Percentiles rank a stretch among this genome's conserved stretches.
Evolutionary conservation across 2,888 invertebrate species (phyloP).

Genomic region (Eupithecia abbreviata): DNA sequence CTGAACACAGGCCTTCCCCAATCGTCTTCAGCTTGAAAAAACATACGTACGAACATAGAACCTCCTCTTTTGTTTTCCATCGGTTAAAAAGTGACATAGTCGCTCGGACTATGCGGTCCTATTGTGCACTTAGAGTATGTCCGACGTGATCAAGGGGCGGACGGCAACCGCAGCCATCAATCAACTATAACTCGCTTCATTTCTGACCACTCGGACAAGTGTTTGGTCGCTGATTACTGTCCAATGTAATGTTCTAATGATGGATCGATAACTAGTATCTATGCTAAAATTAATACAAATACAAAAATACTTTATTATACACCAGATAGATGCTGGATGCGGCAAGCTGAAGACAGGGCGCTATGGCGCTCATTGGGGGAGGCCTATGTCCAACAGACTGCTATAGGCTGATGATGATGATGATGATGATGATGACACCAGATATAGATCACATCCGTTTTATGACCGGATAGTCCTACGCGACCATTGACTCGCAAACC

Average conservation of each 20-base stretch:
- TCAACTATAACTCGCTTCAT: constrained; percentile 58
- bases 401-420: too few relatives aligned
- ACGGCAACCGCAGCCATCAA: constrained; percentile 47
- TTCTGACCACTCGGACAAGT: constrained; percentile 41
- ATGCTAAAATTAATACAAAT: not conserved
- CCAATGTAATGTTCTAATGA: not conserved
- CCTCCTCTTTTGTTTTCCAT: too few relatives aligned
- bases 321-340: too few relatives aligned
- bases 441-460: too few relatives aligned
- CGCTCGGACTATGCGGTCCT: not conserved
- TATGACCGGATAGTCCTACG: not conserved
- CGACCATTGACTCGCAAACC: not conserved
- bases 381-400: too few relatives aligned
- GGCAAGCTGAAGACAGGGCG: too few relatives aligned
- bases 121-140: not conserved
- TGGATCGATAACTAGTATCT: not conserved
- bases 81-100: not conserved
- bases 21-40: too few relatives aligned
- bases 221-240: constrained; percentile 31
- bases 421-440: too few relatives aligned
- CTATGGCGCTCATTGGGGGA: too few relatives aligned
- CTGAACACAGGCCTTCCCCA: too few relatives aligned
- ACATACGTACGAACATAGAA: too few relatives aligned
- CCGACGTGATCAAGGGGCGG: constrained; percentile 56
- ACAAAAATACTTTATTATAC: too few relatives aligned